Percentiles rank a stretch among this genome's conserved stretches.
These are phyloP conservation scores for Rhamphomyia laevipes DNA, from an alignment of 2,888 invertebrate species.

Conservation along the genomic window DNA sequence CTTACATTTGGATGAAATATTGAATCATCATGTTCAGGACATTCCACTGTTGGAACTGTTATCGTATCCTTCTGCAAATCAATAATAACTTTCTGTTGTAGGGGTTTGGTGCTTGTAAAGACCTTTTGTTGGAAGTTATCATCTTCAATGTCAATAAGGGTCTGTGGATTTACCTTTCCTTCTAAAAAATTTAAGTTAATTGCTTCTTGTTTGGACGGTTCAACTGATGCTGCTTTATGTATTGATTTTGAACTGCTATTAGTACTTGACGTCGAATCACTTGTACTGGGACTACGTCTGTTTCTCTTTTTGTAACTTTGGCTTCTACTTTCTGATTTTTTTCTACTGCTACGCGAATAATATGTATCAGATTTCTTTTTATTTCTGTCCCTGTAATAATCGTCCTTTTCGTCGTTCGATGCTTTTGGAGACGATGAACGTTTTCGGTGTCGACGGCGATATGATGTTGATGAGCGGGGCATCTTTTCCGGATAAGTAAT, in stretches of 20 bases:
- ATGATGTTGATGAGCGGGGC: too few species aligned
- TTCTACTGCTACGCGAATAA: constrained; percentile 17
- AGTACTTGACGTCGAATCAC: constrained; percentile 14
- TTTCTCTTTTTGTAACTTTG: constrained; percentile 2
- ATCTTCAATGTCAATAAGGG: constrained; percentile 57
- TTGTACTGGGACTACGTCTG: constrained; percentile 21
- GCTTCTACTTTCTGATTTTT: background rate
- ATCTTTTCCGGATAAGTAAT: too few species aligned
- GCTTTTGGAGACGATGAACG: too few species aligned
- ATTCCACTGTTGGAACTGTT: constrained; percentile 47
- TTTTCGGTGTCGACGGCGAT: too few species aligned
- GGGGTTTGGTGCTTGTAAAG: constrained; percentile 48
- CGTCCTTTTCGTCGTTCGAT: too few species aligned
- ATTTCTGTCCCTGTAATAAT: too few species aligned
- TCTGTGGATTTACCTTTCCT: constrained; percentile 30
- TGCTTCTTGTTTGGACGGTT: constrained; percentile 19
- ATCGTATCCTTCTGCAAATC: constrained; percentile 61
- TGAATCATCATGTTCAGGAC: constrained; percentile 40
- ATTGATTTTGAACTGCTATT: constrained; percentile 4
- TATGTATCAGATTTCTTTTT: background rate
- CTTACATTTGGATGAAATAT: constrained; percentile 57
- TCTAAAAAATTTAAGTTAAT: constrained; percentile 14
- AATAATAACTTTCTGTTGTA: constrained; percentile 50
- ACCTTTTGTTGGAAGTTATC: constrained; percentile 53
- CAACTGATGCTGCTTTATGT: constrained; percentile 9